phyloP scores from a whole-genome alignment of 2,797 vertebrate species.

The Pantherophis vulpinus region DNA sequence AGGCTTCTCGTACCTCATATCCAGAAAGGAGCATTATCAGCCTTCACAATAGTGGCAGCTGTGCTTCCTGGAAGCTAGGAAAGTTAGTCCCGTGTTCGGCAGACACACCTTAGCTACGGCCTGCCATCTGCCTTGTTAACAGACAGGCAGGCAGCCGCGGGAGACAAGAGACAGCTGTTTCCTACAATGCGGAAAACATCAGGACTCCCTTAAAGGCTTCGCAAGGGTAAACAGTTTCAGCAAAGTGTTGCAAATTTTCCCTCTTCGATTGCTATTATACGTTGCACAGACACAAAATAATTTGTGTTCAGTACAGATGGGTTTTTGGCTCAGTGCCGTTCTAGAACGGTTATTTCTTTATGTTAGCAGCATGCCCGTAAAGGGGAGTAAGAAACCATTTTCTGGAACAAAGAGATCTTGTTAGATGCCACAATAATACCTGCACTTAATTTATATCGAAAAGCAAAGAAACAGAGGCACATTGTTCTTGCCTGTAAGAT shows the following conservation, averaged over 20 bases:
- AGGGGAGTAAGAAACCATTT: constrained; percentile 64
- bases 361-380: constrained; percentile 61
- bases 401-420: constrained; percentile 54
- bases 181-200: constrained; percentile 70
- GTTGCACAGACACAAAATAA: constrained; percentile 72
- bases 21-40: constrained; percentile 56
- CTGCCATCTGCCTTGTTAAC: constrained; percentile 73
- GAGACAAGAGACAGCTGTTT: constrained; percentile 74
- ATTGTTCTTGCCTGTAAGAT: constrained; percentile 47
- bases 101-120: constrained; percentile 71
- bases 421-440: constrained; percentile 11
- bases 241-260: constrained; percentile 74
- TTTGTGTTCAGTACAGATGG: constrained; percentile 64
- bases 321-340: constrained; percentile 68
- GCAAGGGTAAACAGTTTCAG: constrained; percentile 71
- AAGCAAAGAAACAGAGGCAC: background rate
- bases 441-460: background rate
- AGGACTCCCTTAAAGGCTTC: constrained; percentile 69
- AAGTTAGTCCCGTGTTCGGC: constrained; percentile 62
- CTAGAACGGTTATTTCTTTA: background rate
- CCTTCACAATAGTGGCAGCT: constrained; percentile 67
- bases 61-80: constrained; percentile 67
- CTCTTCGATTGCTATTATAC: constrained; percentile 72
- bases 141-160: constrained; percentile 55
- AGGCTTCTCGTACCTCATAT: constrained; percentile 62